phyloP scores from a whole-genome alignment of 1,140 invertebrate genomes.

The Solen grandis region DNA sequence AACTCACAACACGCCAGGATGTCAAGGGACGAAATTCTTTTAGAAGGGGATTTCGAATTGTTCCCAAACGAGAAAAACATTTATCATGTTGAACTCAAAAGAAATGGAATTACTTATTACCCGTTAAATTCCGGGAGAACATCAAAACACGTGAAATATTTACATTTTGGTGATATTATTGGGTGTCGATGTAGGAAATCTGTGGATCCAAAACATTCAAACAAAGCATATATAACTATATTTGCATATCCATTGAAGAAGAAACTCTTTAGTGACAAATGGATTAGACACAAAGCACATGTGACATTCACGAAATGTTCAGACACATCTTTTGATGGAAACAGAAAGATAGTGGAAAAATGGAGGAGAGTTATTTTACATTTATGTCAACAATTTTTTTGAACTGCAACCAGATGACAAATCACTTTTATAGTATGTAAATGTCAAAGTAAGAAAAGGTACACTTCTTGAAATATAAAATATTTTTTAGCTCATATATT shows the following conservation, averaged over 20 bases:
- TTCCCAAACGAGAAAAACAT: constrained; percentile 48
- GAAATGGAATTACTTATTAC: constrained; percentile 48
- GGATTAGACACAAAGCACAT: constrained; percentile 15
- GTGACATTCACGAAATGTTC: constrained; percentile 41
- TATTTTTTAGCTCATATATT: too few relatives aligned
- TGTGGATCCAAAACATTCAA: constrained; percentile 45
- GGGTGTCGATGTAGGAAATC: constrained; percentile 50
- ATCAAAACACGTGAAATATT: constrained; percentile 47
- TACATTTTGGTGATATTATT: constrained; percentile 57
- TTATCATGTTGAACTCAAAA: constrained; percentile 34
- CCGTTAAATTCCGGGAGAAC: constrained; percentile 23
- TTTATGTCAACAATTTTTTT: constrained; percentile 7
- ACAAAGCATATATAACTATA: constrained; percentile 50
- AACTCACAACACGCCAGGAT: constrained; percentile 7
- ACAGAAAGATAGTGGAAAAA: constrained; percentile 37
- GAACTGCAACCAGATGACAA: too few relatives aligned
- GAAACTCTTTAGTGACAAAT: constrained; percentile 50
- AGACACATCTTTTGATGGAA: constrained; percentile 41
- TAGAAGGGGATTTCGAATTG: constrained; percentile 50
- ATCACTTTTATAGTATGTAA: too few relatives aligned
- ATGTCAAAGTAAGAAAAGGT: too few relatives aligned
- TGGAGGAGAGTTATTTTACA: constrained; percentile 51
- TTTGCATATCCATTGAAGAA: constrained; percentile 50
- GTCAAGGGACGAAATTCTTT: constrained; percentile 41
- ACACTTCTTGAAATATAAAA: too few relatives aligned